Base-by-base conservation (phyloP, 2,888 invertebrate genomes). In the Horisme vitalbata region DNA sequence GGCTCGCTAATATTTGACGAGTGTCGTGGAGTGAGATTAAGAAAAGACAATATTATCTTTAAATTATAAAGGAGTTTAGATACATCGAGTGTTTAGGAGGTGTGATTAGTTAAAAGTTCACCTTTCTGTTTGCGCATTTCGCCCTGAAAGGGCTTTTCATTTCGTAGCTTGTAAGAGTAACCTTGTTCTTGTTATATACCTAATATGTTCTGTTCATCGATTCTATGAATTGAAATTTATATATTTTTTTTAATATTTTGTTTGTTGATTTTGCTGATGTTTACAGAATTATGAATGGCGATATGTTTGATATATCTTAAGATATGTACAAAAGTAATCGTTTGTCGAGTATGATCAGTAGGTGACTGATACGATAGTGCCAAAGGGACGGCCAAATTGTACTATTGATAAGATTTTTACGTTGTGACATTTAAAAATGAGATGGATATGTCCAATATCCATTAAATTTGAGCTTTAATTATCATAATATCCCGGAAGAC, bases 1-100 rank as follows among this genome's bases (percentile, higher is more conserved):
- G 75, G 80, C 85, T 87, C 85, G 87, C 84, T 80, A 71, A 73
- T 82, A 75, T 79, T 77, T 80, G 77, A 74, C 85, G 85, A 84
- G 87, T 85, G 79, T 77, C 77, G 85, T 81, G 87, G 87, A 87
- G 88, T 88, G 89, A 89, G 88, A 88, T 83, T 87, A 83, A 84
- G 84, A 76, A 70, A 73, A 85, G 89, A 89, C 88, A 88, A 88
- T 89, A 88, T 84, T 85, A 85, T 82, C 79, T 79, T 82, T 82
- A 85, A 79, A 77, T 68, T 75, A 71, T 67, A 75, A 58, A 59
- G 50, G 73, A 69, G 75, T 80, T 75, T 75, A 82, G 78, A 78
- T 83, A 71, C 68, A 71, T 72, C 64, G 71, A 72, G 65, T 68
- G 74, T 75, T 68, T 68, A 68, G 67, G 62, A 68, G 69, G 28